A percentile compares a stretch with the other conserved stretches of the same genome.
Conservation (phyloP, 2,113 vertebrate genomes). For the Procavia capensis region DNA sequence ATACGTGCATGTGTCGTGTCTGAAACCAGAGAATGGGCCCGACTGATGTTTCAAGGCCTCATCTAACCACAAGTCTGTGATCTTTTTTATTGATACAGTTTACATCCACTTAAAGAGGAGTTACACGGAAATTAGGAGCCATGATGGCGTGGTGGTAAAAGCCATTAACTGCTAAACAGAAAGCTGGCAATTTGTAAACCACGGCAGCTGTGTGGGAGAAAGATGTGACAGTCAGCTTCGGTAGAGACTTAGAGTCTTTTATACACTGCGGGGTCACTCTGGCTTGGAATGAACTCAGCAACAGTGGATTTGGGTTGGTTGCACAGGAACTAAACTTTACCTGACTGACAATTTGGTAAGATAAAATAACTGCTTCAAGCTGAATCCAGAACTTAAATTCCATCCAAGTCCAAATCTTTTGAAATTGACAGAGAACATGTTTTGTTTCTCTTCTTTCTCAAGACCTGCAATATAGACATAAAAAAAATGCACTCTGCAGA, state of each 20-base stretch:
- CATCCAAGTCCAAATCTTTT: constrained; percentile 27
- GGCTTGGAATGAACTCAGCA: too few species aligned
- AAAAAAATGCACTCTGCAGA: constrained; percentile 53
- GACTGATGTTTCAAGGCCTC: neutral
- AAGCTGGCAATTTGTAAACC: too few species aligned
- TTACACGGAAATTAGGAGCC: neutral
- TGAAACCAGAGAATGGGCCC: constrained; percentile 18
- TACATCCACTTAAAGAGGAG: constrained; percentile 41
- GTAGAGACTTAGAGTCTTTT: too few species aligned
- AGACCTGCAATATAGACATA: constrained; percentile 38
- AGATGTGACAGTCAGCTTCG: too few species aligned
- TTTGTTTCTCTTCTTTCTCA: constrained; percentile 68
- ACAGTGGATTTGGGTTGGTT: too few species aligned
- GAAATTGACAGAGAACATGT: constrained; percentile 35
- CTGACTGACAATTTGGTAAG: neutral
- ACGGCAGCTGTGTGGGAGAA: too few species aligned
- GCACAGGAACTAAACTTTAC: neutral
- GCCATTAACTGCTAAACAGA: too few species aligned
- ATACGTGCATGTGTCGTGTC: neutral
- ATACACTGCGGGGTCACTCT: too few species aligned
- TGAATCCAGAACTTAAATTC: constrained; percentile 43
- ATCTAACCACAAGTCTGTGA: constrained; percentile 47
- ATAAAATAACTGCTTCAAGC: neutral
- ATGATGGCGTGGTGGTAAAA: too few species aligned
- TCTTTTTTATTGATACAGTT: constrained; percentile 38